phyloP scores from a whole-genome alignment of 2,113 vertebrate genomes.

The Silurus glanis region DNA sequence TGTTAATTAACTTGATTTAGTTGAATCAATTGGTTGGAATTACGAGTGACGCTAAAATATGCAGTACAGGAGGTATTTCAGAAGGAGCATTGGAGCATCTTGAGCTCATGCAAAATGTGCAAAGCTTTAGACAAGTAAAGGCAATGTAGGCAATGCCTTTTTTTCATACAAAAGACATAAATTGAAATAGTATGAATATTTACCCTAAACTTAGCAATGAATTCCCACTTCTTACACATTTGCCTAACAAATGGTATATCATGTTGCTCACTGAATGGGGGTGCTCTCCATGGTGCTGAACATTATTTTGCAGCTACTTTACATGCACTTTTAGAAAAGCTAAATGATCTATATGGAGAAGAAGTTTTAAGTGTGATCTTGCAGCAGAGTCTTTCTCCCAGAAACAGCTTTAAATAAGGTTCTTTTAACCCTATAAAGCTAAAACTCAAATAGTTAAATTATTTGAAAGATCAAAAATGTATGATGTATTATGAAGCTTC shows the following conservation, averaged over 20 bases:
- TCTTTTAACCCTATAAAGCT: background rate
- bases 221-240: background rate
- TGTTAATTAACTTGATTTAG: background rate
- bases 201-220: background rate
- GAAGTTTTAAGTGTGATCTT: background rate
- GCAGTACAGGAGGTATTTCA: background rate
- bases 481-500: background rate
- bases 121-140: background rate
- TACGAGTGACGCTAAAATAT: background rate
- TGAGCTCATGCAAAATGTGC: background rate
- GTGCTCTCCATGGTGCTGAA: slow-evolving; percentile 13
- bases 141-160: background rate
- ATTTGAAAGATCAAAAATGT: background rate
- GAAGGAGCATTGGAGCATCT: background rate
- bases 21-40: background rate
- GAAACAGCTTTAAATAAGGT: accelerated
- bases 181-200: background rate
- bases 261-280: background rate
- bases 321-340: background rate
- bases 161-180: background rate
- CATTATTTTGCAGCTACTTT: background rate
- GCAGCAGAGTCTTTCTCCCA: background rate
- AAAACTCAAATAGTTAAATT: background rate
- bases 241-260: background rate
- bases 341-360: background rate